Evolutionary conservation across 1,140 invertebrate genomes (phyloP).

Genomic region (Stegodyphus mimosarum): DNA sequence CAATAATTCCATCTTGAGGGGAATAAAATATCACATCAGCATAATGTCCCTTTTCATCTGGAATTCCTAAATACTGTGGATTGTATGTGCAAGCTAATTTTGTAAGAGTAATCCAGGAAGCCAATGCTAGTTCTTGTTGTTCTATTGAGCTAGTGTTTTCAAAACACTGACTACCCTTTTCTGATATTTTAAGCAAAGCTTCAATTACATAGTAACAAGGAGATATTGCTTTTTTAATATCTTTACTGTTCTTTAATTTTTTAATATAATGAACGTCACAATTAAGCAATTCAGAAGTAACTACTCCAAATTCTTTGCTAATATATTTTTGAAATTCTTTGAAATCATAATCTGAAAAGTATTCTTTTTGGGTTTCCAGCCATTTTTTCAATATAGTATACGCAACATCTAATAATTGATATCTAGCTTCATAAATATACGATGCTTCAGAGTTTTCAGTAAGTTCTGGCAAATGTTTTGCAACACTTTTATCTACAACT

Average conservation of each 20-base stretch:
- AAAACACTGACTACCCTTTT: background rate
- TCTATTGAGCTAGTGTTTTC: background rate
- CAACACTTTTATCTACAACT: conserved; percentile 20
- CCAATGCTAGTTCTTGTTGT: conserved; percentile 25
- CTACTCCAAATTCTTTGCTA: conserved; percentile 5
- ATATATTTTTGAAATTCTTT: conserved; percentile 23
- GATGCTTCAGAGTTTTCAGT: background rate
- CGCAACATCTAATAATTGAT: conserved; percentile 21
- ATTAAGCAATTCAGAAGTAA: background rate
- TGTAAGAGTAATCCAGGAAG: conserved; percentile 40
- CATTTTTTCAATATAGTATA: conserved; percentile 10
- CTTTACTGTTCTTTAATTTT: background rate
- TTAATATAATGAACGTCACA: conserved; percentile 10
- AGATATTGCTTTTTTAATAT: conserved; percentile 39
- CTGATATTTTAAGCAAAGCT: conserved; percentile 19
- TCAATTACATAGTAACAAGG: conserved; percentile 32
- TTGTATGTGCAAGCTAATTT: conserved; percentile 52
- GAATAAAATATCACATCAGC: background rate
- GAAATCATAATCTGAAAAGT: conserved; percentile 5
- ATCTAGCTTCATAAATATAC: conserved; percentile 5
- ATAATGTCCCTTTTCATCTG: background rate
- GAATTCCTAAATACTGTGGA: conserved; percentile 37
- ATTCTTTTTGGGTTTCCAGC: conserved; percentile 19
- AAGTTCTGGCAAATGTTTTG: background rate
- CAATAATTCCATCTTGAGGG: conserved; percentile 27